A percentile compares a stretch with the other conserved stretches of the same genome.
Conservation (phyloP, 2,113 vertebrate genomes). For the Geococcyx californianus region DNA sequence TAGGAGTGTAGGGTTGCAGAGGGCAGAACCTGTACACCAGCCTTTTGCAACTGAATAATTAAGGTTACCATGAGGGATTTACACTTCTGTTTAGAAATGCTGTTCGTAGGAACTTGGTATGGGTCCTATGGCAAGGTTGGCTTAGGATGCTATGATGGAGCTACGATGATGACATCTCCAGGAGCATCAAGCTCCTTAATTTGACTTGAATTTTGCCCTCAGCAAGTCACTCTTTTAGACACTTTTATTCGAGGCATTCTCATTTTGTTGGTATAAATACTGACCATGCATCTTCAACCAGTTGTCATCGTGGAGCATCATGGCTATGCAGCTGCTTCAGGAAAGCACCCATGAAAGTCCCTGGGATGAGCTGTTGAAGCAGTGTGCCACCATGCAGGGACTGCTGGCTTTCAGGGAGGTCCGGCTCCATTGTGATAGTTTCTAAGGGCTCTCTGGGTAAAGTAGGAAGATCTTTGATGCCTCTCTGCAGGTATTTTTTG, state of each 20-base stretch:
- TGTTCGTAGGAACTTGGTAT: background rate
- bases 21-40: fast-evolving
- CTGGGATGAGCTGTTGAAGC: background rate
- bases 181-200: background rate
- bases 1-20: too few relatives aligned
- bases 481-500: background rate
- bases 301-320: fast-evolving
- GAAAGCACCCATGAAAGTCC: too few relatives aligned
- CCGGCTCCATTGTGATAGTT: background rate
- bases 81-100: background rate
- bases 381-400: fast-evolving
- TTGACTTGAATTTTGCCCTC: background rate
- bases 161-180: background rate
- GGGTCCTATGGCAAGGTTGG: background rate
- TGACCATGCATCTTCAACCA: fast-evolving
- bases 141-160: too few relatives aligned
- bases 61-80: background rate
- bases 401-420: too few relatives aligned
- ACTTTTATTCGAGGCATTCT: background rate
- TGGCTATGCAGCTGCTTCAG: background rate
- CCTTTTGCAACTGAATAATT: too few relatives aligned
- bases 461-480: background rate
- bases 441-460: background rate
- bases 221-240: background rate
- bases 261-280: background rate